Conservation (phyloP, 2,113 vertebrate genomes). For the Hepsetus odoe region DNA sequence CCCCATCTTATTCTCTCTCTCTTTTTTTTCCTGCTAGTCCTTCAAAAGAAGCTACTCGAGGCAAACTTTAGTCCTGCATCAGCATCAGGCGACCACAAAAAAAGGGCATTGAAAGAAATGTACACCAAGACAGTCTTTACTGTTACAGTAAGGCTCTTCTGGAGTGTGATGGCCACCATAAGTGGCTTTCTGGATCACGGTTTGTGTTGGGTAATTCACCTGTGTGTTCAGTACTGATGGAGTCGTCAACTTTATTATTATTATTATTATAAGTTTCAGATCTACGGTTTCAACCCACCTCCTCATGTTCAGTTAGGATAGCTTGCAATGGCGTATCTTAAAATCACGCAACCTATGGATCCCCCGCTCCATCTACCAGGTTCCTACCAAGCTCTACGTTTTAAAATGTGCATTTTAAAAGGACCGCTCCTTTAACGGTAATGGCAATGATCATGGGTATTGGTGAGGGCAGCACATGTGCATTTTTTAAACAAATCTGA, state of each 20-base stretch:
- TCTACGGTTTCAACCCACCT: not conserved
- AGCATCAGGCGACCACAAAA: slow-evolving; percentile 56
- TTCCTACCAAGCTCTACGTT: no score
- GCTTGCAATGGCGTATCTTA: not conserved
- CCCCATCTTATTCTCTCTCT: slow-evolving; percentile 97
- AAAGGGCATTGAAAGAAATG: slow-evolving; percentile 26
- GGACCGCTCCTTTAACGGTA: no score
- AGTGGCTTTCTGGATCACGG: no score
- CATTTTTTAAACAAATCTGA: no score
- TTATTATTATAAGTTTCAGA: not conserved
- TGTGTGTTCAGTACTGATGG: no score
- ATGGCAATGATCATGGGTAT: no score
- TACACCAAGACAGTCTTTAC: slow-evolving; percentile 40
- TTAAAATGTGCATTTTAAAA: not conserved
- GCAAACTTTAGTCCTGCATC: slow-evolving; percentile 85
- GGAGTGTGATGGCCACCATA: no score
- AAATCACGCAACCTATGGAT: not conserved
- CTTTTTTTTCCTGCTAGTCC: slow-evolving; percentile 86
- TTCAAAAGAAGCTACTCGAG: slow-evolving; percentile 83
- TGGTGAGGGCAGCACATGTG: no score
- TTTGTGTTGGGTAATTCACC: no score
- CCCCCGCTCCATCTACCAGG: not conserved
- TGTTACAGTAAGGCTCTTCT: no score
- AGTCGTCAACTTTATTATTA: no score
- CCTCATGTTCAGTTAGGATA: not conserved